Evolutionary conservation across 2,113 vertebrate genomes (phyloP).

Genomic region (Thryonomys swinderianus): DNA sequence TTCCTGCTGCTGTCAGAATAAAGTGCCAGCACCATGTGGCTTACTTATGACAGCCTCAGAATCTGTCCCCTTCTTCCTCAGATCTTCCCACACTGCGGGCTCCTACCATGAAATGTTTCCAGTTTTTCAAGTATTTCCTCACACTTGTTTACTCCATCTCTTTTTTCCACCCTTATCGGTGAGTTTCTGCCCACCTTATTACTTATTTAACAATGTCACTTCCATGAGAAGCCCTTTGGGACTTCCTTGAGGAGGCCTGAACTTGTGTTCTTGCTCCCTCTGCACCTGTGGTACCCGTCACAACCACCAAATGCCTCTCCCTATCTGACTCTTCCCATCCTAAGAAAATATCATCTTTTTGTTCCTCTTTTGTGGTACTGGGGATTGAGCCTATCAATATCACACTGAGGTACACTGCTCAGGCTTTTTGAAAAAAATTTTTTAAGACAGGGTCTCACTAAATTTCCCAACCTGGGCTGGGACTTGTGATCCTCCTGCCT

Average conservation of each 20-base stretch:
- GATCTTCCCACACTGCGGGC: background rate
- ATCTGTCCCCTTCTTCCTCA: background rate
- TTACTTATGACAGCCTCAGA: background rate
- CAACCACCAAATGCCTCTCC: background rate
- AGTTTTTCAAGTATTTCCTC: constrained; percentile 11
- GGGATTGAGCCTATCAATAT: background rate
- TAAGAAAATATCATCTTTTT: background rate
- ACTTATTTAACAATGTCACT: background rate
- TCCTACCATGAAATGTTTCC: background rate
- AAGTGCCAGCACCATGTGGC: background rate
- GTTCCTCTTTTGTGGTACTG: background rate
- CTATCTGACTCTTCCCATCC: background rate
- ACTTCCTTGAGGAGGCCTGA: background rate
- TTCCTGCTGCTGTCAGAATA: background rate
- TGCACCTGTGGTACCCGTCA: background rate
- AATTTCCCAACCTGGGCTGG: background rate
- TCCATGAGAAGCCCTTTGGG: background rate
- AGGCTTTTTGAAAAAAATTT: background rate
- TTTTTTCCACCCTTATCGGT: background rate
- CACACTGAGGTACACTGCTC: background rate
- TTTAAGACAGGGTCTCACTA: background rate
- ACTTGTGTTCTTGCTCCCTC: constrained; percentile 10
- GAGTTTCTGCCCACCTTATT: constrained; percentile 23
- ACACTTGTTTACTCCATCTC: background rate
- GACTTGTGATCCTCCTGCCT: background rate